Base-by-base conservation (phyloP, 2,113 vertebrate species). In the Boleophthalmus pectinirostris region DNA sequence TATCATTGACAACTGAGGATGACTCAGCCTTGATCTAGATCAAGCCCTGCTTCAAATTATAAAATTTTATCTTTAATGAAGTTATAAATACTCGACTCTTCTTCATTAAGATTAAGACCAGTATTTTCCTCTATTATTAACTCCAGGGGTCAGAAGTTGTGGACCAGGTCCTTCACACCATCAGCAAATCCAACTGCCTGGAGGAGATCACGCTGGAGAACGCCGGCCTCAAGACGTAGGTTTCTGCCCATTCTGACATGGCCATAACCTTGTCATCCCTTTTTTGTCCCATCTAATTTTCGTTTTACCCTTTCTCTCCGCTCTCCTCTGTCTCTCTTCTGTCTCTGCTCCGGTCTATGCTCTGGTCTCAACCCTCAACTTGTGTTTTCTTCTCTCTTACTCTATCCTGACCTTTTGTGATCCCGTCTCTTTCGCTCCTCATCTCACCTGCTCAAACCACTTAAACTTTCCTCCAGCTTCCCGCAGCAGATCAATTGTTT, bases 151-250 rank as follows among this genome's bases (percentile, higher is more conserved):
- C 96, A 0, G 96, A 97, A 91, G 96, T 97, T 35, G 92, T 95
- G 68, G 96, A 97, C 79, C 96, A 97, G 91, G 94, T 96, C 25
- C 88, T 97, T 64, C 96, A 97, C 83, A 95, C 95, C 2, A 86
- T 97, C 82, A 96, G 96, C 91, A 95, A 96, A 82, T 97, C 96
- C 43, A 95, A 94, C 89, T 95, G 94, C 80, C 91, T 97, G n/a
- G 95, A 97, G 90, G 96, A 97, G 86, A 87, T 97, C 85, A 95
- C 95, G 43, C 91, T 97, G 94, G 96, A 97, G 91, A 97, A 96
- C 1, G 92, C 93, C 0, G 95, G 96, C 43, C 94, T 97, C 74
- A 96, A 96, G 92, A 93, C 94, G 96, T 97, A 92, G 91, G 96
- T 87, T 81, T 66, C 23, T 25, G 21, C 23, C 66, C 29, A 25